phyloP scores from a whole-genome alignment of 2,113 vertebrate genomes.

The Coregonus clupeaformis region DNA sequence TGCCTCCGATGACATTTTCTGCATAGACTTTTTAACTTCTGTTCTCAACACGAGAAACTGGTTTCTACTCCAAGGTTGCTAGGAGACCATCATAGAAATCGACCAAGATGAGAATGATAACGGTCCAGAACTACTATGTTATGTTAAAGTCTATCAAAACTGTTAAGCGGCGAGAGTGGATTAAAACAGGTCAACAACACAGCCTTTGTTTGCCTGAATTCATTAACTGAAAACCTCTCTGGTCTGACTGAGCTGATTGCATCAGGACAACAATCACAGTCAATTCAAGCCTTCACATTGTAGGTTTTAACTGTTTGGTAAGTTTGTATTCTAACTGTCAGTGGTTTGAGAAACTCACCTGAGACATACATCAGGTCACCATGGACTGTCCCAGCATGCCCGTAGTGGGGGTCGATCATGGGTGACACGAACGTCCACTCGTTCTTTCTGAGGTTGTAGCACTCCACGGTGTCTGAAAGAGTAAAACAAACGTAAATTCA shows the following conservation, averaged over 20 bases:
- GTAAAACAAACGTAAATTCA: background rate
- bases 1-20: background rate
- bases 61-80: constrained; percentile 45
- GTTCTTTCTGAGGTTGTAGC: constrained; percentile 76
- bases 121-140: background rate
- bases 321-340: background rate
- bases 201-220: constrained; percentile 2
- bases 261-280: background rate
- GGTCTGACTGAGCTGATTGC: background rate
- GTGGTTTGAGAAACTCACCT: constrained; percentile 58
- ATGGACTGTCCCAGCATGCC: constrained; percentile 79
- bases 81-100: constrained; percentile 20
- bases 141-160: constrained; percentile 6
- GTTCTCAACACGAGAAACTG: background rate
- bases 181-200: constrained; percentile 31
- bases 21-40: background rate
- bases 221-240: background rate
- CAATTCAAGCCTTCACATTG: background rate
- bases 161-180: constrained; percentile 42
- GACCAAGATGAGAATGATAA: background rate
- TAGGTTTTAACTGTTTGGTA: background rate
- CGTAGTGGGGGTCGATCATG: constrained; percentile 79
- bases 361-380: constrained; percentile 78
- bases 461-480: constrained; percentile 74
- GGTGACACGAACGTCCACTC: constrained; percentile 75